These are phyloP conservation scores for Diadegma fenestrale DNA, from an alignment of 2,888 invertebrate species.

Conservation along the genomic window DNA sequence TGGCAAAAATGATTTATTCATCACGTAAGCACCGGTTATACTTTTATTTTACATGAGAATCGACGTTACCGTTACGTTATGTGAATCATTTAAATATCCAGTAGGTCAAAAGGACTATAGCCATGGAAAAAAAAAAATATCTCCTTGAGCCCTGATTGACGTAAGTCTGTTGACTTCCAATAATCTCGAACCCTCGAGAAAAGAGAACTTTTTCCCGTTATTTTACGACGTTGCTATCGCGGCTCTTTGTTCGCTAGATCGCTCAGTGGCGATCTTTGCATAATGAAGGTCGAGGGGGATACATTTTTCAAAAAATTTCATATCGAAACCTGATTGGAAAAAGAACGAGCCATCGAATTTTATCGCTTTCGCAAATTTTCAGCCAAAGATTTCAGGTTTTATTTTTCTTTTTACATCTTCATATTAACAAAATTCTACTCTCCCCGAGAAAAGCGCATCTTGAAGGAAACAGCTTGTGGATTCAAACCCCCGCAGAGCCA, in stretches of 20 bases:
- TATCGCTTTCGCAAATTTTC: background rate
- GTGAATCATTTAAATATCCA: background rate
- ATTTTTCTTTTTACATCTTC: background rate
- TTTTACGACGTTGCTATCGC: background rate
- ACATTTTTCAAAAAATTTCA: background rate
- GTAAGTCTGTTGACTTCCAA: conserved; percentile 17
- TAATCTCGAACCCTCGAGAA: conserved; percentile 1
- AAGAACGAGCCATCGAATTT: background rate
- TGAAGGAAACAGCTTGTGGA: background rate
- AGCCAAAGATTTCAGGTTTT: background rate
- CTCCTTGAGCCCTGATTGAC: conserved; percentile 16
- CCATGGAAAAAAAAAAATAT: background rate
- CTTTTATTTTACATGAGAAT: background rate
- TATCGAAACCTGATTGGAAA: background rate
- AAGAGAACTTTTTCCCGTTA: conserved; percentile 20
- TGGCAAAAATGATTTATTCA: background rate
- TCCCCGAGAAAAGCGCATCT: background rate
- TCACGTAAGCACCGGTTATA: background rate
- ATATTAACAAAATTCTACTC: background rate
- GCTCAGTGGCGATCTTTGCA: background rate
- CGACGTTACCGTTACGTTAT: background rate
- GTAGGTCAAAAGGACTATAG: background rate
- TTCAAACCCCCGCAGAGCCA: background rate
- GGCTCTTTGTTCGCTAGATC: conserved; percentile 25
- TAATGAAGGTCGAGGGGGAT: conserved; percentile 7